Percentiles rank a stretch among this genome's conserved stretches.
These are phyloP conservation scores for Saguinus imperator DNA, from an alignment of 2,113 vertebrate species.

Conservation along the genomic window DNA sequence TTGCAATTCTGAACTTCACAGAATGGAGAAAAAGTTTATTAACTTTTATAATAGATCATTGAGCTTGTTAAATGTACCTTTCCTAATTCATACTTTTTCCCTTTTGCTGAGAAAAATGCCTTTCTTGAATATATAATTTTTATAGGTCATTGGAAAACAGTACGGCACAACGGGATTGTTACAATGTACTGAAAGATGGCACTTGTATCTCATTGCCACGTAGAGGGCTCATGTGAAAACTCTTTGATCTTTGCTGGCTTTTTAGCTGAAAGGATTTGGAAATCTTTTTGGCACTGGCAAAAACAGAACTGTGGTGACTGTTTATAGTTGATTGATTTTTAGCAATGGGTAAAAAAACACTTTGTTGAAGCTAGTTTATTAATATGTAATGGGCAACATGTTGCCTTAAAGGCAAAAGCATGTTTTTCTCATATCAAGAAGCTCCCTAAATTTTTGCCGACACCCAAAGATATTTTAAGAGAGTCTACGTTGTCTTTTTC, in stretches of 20 bases:
- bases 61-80: background rate
- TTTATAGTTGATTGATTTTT: conserved; percentile 42
- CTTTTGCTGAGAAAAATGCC: background rate
- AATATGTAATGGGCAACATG: background rate
- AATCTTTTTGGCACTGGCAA: conserved; percentile 46
- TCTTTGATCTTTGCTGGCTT: conserved; percentile 68
- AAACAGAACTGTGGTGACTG: conserved; percentile 21
- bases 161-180: background rate
- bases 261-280: conserved; percentile 47
- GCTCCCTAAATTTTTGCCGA: background rate
- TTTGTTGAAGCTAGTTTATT: conserved; percentile 59
- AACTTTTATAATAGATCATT: background rate
- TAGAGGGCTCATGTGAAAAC: background rate
- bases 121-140: background rate
- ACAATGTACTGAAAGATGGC: conserved; percentile 1
- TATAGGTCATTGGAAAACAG: background rate
- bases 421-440: conserved; percentile 47
- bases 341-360: conserved; percentile 37
- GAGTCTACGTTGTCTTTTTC: background rate
- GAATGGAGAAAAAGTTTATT: background rate
- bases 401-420: background rate
- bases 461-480: background rate
- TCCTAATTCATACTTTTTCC: background rate
- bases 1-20: background rate
- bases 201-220: background rate